Base-by-base conservation (phyloP, 2,888 invertebrate species). In the Coronaproctus castanopsis region DNA sequence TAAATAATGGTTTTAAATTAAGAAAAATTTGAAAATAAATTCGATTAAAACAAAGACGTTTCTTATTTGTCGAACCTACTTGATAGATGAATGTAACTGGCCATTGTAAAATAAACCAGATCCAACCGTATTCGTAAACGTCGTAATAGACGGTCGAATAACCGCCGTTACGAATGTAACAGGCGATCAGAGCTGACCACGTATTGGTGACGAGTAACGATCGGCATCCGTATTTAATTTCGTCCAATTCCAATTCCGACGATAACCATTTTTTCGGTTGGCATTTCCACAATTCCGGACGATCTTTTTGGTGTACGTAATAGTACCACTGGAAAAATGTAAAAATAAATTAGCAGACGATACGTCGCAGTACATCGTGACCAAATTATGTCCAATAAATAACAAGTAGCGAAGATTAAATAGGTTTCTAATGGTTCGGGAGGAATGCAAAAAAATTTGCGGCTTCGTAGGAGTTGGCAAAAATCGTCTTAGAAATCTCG, bases 241-340 rank as follows among this genome's bases (percentile, higher is more conserved):
- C 83, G 65, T 84, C 80, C 2, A 78, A 73, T 67, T 84, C 83
- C 57, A 83, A 70, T 60, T 82, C 80, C 0, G 81, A 78, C 0
- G 78, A 71, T 14, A 84, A 66, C 78, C 81, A 84, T 64, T 81
- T 81, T 52, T 74, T 75, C 0, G 83, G 84, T 67, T 85, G 85
- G 64, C 82, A 80, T 71, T 85, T 85, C 84, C 85, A 85, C 64
- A 80, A 79, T 57, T 80, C 73, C 0, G 83, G 75, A 5, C 71
- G 67, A 66, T 82, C 78, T 1, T 79, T 72, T 67, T 77, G 76
- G 1, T 76, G 74, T 21, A 83, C 74, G 70, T 83, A 85, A 71
- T 80, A 84, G 68, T 81, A 81, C 81, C 82, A 83, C 82, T 84
- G 74, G 2, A 51, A 21, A 24, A 3, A 24, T n/a, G n/a, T n/a